Evolutionary conservation across 2,888 invertebrate species (phyloP).

Genomic region (Paralinhomoeus sp.): DNA sequence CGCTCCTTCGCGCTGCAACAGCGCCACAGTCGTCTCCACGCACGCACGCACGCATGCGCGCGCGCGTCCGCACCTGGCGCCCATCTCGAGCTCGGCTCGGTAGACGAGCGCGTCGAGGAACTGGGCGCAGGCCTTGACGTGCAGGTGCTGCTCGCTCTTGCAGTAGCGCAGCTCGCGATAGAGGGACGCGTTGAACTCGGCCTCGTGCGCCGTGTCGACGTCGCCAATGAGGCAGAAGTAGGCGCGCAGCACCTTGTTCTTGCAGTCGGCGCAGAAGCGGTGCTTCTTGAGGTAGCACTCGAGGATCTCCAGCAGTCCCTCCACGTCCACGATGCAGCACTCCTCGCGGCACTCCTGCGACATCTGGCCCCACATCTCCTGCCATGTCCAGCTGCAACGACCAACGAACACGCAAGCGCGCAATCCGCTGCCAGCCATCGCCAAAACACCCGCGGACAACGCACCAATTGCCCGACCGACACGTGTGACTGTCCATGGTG

Average conservation of each 20-base stretch:
- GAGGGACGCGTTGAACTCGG: conserved; percentile 61
- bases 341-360: conserved; percentile 29
- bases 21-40: too few species aligned
- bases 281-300: conserved; percentile 75
- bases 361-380: conserved; percentile 36
- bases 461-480: conserved; percentile 35
- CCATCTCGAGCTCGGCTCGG: conserved; percentile 68
- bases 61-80: conserved; percentile 40
- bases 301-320: conserved; percentile 56
- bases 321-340: conserved; percentile 62
- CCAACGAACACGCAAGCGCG: not conserved
- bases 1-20: conserved; percentile 50
- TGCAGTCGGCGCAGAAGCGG: conserved; percentile 70
- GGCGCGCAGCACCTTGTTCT: conserved; percentile 63
- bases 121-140: conserved; percentile 61
- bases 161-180: conserved; percentile 61
- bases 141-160: conserved; percentile 60
- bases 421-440: not conserved
- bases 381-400: conserved; percentile 19
- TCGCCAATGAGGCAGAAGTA: conserved; percentile 55
- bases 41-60: too few species aligned
- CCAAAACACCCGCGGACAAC: conserved; percentile 44
- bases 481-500: conserved; percentile 49
- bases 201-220: conserved; percentile 53
- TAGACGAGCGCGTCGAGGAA: conserved; percentile 66